Evolutionary conservation across 2,113 vertebrate species (phyloP).

Genomic region (Anoplopoma fimbria): DNA sequence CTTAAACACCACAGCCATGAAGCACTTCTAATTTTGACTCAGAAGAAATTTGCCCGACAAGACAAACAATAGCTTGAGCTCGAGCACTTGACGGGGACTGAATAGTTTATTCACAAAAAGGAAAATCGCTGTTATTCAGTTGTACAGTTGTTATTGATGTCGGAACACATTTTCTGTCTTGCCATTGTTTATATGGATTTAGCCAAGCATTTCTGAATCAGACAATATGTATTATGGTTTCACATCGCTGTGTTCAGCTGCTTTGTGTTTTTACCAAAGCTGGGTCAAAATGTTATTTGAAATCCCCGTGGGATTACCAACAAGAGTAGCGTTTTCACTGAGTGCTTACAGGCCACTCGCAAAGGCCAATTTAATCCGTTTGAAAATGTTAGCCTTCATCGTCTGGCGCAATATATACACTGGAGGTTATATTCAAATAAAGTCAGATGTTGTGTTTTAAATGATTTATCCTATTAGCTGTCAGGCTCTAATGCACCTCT

Average conservation of each 20-base stretch:
- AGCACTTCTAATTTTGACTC: not conserved
- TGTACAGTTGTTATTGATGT: conserved; percentile 35
- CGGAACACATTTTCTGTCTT: conserved; percentile 35
- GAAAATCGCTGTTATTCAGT: not conserved
- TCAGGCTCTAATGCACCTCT: conserved; percentile 8
- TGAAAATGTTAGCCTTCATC: conserved; percentile 7
- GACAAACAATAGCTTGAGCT: conserved; percentile 9
- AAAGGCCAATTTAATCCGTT: conserved; percentile 40
- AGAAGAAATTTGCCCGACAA: conserved; percentile 13
- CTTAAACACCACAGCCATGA: not conserved
- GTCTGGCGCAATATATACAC: not conserved
- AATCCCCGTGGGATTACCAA: conserved; percentile 52
- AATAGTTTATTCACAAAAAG: conserved; percentile 14
- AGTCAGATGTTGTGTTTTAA: not conserved
- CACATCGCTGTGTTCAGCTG: conserved; percentile 21
- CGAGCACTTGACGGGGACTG: not conserved
- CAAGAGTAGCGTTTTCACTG: conserved; percentile 31
- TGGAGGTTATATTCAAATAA: not conserved
- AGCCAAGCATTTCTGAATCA: conserved; percentile 29
- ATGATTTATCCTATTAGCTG: not conserved
- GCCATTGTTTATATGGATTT: conserved; percentile 41
- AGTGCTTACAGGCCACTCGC: conserved; percentile 29
- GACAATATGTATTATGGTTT: conserved; percentile 50
- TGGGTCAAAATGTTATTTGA: conserved; percentile 55
- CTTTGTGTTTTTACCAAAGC: conserved; percentile 57